A percentile compares a stretch with the other conserved stretches of the same genome.
Evolutionary conservation across 2,113 vertebrate genomes (phyloP).

Genomic region (Struthio camelus): DNA sequence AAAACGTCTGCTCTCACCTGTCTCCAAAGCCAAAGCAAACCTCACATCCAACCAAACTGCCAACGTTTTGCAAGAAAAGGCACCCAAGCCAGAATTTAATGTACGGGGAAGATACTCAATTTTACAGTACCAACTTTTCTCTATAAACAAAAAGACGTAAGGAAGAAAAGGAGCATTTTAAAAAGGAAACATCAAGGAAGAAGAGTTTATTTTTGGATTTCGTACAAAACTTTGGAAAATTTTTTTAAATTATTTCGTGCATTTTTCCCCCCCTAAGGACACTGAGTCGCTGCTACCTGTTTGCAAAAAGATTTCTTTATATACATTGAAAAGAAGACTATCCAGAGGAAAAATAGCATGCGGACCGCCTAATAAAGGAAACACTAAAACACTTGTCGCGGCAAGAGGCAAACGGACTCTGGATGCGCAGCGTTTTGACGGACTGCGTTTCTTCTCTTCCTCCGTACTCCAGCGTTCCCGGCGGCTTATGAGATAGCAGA

Average conservation of each 20-base stretch:
- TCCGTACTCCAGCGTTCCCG: neutral
- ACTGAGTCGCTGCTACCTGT: neutral
- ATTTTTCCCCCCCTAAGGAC: conserved; percentile 4
- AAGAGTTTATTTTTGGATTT: neutral
- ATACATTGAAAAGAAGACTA: neutral
- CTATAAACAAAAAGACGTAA: neutral
- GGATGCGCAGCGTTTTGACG: conserved; percentile 23
- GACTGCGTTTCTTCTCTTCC: neutral
- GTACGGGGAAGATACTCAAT: neutral
- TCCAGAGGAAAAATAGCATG: conserved; percentile 9
- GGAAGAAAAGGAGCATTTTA: neutral
- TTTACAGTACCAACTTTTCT: neutral
- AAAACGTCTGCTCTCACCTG: conserved; percentile 67
- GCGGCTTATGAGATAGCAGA: conserved; percentile 21
- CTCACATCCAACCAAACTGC: neutral
- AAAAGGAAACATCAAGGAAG: conserved; percentile 19
- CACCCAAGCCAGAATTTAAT: neutral
- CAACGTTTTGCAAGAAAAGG: neutral
- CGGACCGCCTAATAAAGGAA: conserved; percentile 35
- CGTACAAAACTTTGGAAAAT: conserved; percentile 24
- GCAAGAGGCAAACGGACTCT: neutral
- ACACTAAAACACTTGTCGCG: neutral
- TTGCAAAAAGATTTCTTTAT: neutral
- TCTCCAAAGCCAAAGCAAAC: conserved; percentile 48
- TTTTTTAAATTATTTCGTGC: neutral